Base-by-base conservation (phyloP, 2,797 vertebrate genomes). In the Danio jaintianensis region DNA sequence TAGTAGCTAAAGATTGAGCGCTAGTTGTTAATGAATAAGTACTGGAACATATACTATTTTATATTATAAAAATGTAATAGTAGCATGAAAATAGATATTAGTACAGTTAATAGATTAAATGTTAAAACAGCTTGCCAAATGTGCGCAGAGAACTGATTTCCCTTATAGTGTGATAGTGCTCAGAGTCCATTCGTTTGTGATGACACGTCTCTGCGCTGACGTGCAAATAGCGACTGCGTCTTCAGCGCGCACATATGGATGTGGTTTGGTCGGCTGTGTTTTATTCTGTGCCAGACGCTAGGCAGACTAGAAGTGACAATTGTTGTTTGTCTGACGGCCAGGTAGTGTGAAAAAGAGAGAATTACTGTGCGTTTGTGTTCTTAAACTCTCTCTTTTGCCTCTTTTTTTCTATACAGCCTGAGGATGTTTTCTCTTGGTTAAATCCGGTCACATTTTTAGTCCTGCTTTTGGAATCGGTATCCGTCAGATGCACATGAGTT, bases 231-330 rank as follows among this genome's bases (percentile, higher is more conserved):
- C 43, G 10, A 61, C 2, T 29, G 29, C 3, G 0, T 43, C 74
- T 64, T 78, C 71, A 20, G 55, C 2, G 42, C 22, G 38, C 29
- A 72, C 89, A 91, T 85, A 66, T 89, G 92, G 88, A 87, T 83
- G 80, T 82, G 64, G 75, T 90, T 88, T 83, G 56, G 70, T 83
- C 82, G 68, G 36, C 48, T 69, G 78, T 83, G 82, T 79, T 43
- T 53, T 82, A 87, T 79, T 40, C 53, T 83, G 61, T 79, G 77
- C 56, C 43, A 61, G 80, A 56, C 59, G 84, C 87, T 89, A 87
- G 58, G 75, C 81, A 88, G 87, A 89, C 86, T 89, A 75, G 77
- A 79, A 80, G 83, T 90, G 87, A 92, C 88, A 85, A 20, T 87
- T 87, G 88, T 83, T 79, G 82, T 87, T 90, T 88, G 89, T 91